Conservation (phyloP, 2,797 vertebrate species). For the Eupleurogrammus muticus region DNA sequence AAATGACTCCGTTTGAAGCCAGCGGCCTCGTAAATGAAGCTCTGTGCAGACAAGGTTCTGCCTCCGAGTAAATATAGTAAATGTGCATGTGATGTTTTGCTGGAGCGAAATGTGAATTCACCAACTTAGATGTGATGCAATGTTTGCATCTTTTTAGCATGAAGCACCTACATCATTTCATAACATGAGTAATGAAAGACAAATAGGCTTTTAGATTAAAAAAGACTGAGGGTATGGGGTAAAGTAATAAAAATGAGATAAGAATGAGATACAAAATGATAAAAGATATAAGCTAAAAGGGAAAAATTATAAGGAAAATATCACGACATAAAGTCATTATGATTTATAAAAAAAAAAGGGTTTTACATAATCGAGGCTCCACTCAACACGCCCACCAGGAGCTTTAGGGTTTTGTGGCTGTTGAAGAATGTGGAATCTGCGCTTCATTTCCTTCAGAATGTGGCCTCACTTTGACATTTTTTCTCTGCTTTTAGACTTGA, state of each 20-base stretch:
- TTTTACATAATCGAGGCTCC: too few species aligned
- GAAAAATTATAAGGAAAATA: too few species aligned
- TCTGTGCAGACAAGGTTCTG: not conserved
- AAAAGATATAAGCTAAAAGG: too few species aligned
- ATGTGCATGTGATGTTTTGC: slow-evolving; percentile 2
- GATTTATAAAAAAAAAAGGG: too few species aligned
- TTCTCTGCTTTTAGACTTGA: not conserved
- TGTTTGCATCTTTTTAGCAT: not conserved
- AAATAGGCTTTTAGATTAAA: too few species aligned
- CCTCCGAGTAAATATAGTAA: not conserved
- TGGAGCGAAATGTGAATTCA: not conserved
- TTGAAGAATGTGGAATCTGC: slow-evolving; percentile 9
- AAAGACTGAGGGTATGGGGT: too few species aligned
- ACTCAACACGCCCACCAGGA: too few species aligned
- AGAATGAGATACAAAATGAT: too few species aligned
- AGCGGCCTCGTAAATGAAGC: slow-evolving; percentile 28
- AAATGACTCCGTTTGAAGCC: slow-evolving; percentile 56
- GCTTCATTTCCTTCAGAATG: slow-evolving; percentile 31
- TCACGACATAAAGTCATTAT: too few species aligned
- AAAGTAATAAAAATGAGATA: too few species aligned
- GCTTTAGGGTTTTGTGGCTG: not conserved
- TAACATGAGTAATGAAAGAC: too few species aligned
- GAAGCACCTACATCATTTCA: too few species aligned
- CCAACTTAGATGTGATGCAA: not conserved
- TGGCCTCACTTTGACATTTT: not conserved